Evolutionary conservation across 2,888 invertebrate species (phyloP), one percentile per base, ranked within the genome.

Genomic region (Nemoura dubitans): DNA sequence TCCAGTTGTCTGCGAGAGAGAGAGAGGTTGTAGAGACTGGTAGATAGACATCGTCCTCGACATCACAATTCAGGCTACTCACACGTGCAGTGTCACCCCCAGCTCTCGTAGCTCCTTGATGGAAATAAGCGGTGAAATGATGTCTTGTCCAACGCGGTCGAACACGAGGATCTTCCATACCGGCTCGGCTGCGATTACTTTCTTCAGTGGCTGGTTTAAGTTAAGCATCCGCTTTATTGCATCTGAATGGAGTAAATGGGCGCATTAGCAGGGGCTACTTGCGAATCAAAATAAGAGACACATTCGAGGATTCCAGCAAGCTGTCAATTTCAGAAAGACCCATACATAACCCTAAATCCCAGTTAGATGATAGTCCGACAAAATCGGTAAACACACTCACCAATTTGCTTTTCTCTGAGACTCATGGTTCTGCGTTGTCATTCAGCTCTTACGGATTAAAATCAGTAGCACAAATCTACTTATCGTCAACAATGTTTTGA

Each of bases 21-120:
- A 42, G 0, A 26, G 80, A 80, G 26, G 80, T n/a, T n/a, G n/a
- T n/a, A n/a, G n/a, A n/a, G n/a, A n/a, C n/a, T n/a, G n/a, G n/a
- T n/a, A n/a, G n/a, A n/a, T n/a, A n/a, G n/a, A n/a, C n/a, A n/a
- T n/a, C n/a, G n/a, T n/a, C n/a, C n/a, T n/a, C n/a, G n/a, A n/a
- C n/a, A n/a, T n/a, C n/a, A n/a, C n/a, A n/a, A n/a, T n/a, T n/a
- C n/a, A n/a, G n/a, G 25, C 80, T 89, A 94, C 95, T 94, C 94
- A 98, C 97, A 99, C 95, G 93, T 99, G 99, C 88, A 99, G 94
- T 76, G 99, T 99, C 78, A 99, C 98, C 88, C 99, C 99, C 90
- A 98, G 93, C 91, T 99, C 99, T 89, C 99, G 92, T 2, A 99
- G 93, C 90, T 99, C 99, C 91, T 98, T 98, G 26, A 99, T 96